Percentiles rank a stretch among this genome's conserved stretches.
These are phyloP conservation scores for Austrofundulus limnaeus DNA, from an alignment of 2,113 vertebrate species.

Conservation along the genomic window DNA sequence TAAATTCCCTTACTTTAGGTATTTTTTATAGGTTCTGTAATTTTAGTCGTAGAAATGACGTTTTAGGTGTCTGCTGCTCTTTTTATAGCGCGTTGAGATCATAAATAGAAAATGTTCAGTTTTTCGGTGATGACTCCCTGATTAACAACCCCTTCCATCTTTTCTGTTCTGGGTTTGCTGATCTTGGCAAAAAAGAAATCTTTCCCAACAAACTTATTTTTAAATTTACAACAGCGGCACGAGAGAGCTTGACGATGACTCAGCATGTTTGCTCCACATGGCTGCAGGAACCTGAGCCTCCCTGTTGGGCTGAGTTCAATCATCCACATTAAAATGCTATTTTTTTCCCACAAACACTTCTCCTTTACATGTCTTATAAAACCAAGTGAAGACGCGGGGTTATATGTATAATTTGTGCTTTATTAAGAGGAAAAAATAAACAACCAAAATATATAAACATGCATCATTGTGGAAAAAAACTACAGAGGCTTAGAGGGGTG, in stretches of 20 bases:
- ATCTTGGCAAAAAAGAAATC: conserved; percentile 32
- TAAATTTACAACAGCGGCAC: conserved; percentile 28
- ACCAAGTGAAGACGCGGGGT: not conserved
- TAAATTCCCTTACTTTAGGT: no score
- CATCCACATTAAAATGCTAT: no score
- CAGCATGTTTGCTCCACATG: conserved; percentile 28
- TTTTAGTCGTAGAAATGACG: not conserved
- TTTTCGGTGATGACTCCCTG: conserved; percentile 1
- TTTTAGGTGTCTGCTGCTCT: not conserved
- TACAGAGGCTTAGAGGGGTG: conserved; percentile 61
- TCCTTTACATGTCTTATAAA: no score
- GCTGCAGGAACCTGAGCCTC: conserved; percentile 7
- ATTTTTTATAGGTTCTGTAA: not conserved
- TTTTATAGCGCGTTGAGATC: not conserved
- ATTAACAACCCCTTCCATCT: conserved; percentile 10
- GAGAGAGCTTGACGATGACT: conserved; percentile 34
- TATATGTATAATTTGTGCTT: conserved; percentile 75
- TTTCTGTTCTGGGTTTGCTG: conserved; percentile 14
- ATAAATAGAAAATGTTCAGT: no score
- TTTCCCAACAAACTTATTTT: conserved; percentile 38
- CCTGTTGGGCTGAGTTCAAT: not conserved
- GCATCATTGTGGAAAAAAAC: conserved; percentile 73
- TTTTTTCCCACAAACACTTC: no score
- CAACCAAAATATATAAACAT: conserved; percentile 80
- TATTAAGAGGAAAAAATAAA: conserved; percentile 78